These are phyloP conservation scores for Steinernema feltiae DNA, from an alignment of 1,140 invertebrate genomes.

Conservation along the genomic window DNA sequence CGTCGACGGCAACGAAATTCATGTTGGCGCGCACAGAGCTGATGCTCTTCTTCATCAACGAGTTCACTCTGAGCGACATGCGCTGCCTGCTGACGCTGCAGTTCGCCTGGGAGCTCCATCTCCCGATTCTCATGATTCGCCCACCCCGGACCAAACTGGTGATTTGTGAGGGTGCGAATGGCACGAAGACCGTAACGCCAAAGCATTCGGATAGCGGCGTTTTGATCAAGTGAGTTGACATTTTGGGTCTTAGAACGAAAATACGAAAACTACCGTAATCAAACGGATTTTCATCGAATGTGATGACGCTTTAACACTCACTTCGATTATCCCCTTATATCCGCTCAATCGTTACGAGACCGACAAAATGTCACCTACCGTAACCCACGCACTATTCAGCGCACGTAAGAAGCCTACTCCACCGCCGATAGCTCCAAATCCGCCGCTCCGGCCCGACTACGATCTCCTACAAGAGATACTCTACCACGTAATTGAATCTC, in stretches of 20 bases:
- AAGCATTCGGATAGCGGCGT: slow-evolving; percentile 1
- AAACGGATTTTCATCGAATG: no score
- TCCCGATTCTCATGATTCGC: slow-evolving; percentile 38
- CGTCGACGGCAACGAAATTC: background rate
- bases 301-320: no score
- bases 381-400: background rate
- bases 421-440: no score
- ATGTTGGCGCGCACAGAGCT: slow-evolving; percentile 30
- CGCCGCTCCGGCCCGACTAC: slow-evolving; percentile 24
- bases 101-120: slow-evolving; percentile 38
- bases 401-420: background rate
- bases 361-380: background rate
- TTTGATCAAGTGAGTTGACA: slow-evolving; percentile 17
- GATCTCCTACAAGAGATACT: slow-evolving; percentile 35
- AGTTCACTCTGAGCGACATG: slow-evolving; percentile 34
- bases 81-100: slow-evolving; percentile 37
- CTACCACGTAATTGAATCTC: slow-evolving; percentile 25
- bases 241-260: no score
- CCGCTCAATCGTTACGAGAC: no score
- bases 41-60: slow-evolving; percentile 37
- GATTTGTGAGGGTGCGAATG: slow-evolving; percentile 26
- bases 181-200: background rate
- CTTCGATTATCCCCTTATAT: no score
- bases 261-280: no score
- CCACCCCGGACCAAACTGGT: slow-evolving; percentile 39